Evolutionary conservation across 2,888 invertebrate species (phyloP).

Genomic region (Heliconius cydno): DNA sequence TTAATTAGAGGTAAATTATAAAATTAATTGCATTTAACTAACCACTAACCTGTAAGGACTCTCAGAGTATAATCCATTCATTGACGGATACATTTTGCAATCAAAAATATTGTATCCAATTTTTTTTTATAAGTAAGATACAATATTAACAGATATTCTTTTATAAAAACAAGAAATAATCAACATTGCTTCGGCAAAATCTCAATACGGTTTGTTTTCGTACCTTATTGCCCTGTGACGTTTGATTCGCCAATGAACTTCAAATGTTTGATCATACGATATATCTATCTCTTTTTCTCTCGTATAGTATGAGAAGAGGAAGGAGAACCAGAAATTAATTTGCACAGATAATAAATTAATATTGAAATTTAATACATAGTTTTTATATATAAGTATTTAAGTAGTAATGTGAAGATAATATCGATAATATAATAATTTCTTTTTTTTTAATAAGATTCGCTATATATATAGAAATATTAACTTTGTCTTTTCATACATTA

Average conservation of each 20-base stretch:
- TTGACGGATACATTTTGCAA: slow-evolving; percentile 70
- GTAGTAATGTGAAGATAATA: slow-evolving; percentile 48
- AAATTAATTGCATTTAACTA: slow-evolving; percentile 18
- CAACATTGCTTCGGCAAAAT: slow-evolving; percentile 62
- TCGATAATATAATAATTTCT: slow-evolving; percentile 41
- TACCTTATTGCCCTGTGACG: slow-evolving; percentile 57
- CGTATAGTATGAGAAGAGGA: slow-evolving; percentile 47
- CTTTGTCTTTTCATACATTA: too few species aligned
- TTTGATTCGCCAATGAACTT: slow-evolving; percentile 62
- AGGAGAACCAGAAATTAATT: slow-evolving; percentile 54
- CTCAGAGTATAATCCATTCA: slow-evolving; percentile 77
- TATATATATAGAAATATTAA: too few species aligned
- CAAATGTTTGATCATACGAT: slow-evolving; percentile 77
- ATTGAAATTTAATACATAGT: slow-evolving; percentile 31
- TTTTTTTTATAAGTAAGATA: slow-evolving; percentile 54
- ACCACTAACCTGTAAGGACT: slow-evolving; percentile 75
- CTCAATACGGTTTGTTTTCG: slow-evolving; percentile 64
- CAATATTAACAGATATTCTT: slow-evolving; percentile 50
- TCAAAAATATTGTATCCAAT: slow-evolving; percentile 51
- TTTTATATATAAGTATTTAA: slow-evolving; percentile 48
- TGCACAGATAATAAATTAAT: slow-evolving; percentile 45
- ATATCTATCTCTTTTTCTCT: slow-evolving; percentile 56
- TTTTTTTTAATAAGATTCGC: neutral
- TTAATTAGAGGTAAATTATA: neutral
- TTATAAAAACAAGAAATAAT: slow-evolving; percentile 53